A percentile compares a stretch with the other conserved stretches of the same genome.
These are phyloP conservation scores for Agapostemon virescens DNA, from an alignment of 2,888 invertebrate species.

Conservation along the genomic window DNA sequence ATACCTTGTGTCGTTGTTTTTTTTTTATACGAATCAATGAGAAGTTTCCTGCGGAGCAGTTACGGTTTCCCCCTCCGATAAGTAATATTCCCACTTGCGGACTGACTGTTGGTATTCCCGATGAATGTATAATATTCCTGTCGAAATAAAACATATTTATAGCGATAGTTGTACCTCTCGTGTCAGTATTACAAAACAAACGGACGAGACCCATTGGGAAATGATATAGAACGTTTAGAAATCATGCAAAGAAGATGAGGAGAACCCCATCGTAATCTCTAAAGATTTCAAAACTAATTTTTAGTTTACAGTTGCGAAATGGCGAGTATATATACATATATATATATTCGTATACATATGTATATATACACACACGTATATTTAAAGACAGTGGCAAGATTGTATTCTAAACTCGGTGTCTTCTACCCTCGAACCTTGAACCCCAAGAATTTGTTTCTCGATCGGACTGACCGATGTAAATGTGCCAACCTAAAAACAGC, in stretches of 20 bases:
- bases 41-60: background rate
- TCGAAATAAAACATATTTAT: constrained; percentile 29
- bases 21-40: background rate
- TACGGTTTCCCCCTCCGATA: background rate
- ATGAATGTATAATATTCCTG: constrained; percentile 23
- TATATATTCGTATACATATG: no score
- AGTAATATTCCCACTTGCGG: background rate
- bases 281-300: background rate
- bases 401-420: constrained; percentile 22
- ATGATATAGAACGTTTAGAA: background rate
- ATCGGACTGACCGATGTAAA: background rate
- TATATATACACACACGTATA: no score
- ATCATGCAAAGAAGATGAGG: background rate
- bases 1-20: no score
- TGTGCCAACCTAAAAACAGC: background rate
- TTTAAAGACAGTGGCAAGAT: constrained; percentile 9
- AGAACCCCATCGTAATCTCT: background rate
- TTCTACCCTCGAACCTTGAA: background rate
- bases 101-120: constrained; percentile 9
- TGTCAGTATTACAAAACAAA: background rate
- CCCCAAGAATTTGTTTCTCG: background rate
- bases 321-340: no score
- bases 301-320: background rate
- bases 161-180: background rate
- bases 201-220: background rate